Base-by-base conservation (phyloP, 2,888 invertebrate species). In the Criorhina ranunculi region DNA sequence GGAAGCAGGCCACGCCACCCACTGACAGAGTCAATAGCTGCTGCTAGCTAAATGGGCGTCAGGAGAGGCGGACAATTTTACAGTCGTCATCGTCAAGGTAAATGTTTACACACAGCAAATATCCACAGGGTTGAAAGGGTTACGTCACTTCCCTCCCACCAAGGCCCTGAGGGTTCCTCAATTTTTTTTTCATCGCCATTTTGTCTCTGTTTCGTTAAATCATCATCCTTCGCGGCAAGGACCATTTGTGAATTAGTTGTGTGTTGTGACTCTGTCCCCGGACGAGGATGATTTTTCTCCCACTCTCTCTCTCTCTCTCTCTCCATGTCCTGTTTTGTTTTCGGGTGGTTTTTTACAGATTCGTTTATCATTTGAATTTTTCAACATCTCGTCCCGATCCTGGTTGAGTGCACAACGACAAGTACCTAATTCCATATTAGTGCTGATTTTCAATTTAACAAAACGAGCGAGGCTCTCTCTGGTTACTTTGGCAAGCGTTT, bases 51-150 rank as follows among this genome's bases (percentile, higher is more conserved):
- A 55, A 70, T 62, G 60, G 78, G 35, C 55, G 64, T 31, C 78
- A 29, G n/a, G 46, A 15, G 59, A 49, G 72, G 69, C 49, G 37
- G 53, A 53, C 40, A 51, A 44, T 59, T 77, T 46, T 49, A 44
- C 44, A 66, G 64, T 70, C 66, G 42, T 79, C 75, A 76, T 85
- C 85, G 75, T 70, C 37, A 79, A 76, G 80, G 75, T 76, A 85
- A 85, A 85, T 60, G 76, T 85, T 85, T 85, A 79, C 60, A 51
- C 51, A 66, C 24, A 76, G 80, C 75, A 85, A 85, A 85, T 76
- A 76, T 64, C 70, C 53, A 75, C 44, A 49, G 66, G 75, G 73
- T 64, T 79, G 79, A 73, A 64, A 59, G 44, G 8, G 19, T 59
- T 24, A 3, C 24, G 1, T 4, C 24, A 24, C 24, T 4, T 57